Evolutionary conservation across 2,113 vertebrate genomes (phyloP).

Genomic region (Eleginops maclovinus): DNA sequence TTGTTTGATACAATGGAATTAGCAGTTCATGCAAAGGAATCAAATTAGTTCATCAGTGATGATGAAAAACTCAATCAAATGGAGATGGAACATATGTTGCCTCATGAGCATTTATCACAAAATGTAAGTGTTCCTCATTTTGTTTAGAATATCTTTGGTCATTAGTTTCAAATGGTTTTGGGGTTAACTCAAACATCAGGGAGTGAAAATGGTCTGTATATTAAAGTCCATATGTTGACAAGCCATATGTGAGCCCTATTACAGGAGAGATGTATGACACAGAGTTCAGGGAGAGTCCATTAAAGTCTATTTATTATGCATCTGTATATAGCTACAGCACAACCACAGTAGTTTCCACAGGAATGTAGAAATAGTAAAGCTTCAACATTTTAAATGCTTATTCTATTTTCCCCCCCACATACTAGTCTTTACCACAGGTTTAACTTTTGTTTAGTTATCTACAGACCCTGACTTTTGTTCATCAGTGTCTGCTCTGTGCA

Average conservation of each 20-base stretch:
- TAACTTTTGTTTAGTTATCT: background rate
- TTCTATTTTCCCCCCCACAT: too few species aligned
- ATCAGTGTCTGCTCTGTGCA: constrained; percentile 5
- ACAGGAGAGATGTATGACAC: too few species aligned
- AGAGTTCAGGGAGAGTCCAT: too few species aligned
- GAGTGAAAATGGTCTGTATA: constrained; percentile 14
- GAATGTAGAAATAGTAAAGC: background rate
- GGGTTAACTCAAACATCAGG: background rate
- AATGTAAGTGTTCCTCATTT: background rate
- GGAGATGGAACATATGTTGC: constrained; percentile 20
- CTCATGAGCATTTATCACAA: background rate
- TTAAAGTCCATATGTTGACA: constrained; percentile 16
- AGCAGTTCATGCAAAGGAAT: too few species aligned
- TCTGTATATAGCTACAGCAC: background rate
- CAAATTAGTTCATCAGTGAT: background rate
- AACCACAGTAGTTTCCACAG: background rate
- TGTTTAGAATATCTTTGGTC: background rate
- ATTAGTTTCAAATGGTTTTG: constrained; percentile 9
- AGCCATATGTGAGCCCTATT: background rate
- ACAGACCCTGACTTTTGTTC: background rate
- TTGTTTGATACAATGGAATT: constrained; percentile 5
- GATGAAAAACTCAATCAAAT: constrained; percentile 16
- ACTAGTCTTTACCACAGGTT: background rate
- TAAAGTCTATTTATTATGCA: background rate
- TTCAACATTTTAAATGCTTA: background rate